Evolutionary conservation across 2,888 invertebrate genomes (phyloP).

Genomic region (Punctoribates punctum): DNA sequence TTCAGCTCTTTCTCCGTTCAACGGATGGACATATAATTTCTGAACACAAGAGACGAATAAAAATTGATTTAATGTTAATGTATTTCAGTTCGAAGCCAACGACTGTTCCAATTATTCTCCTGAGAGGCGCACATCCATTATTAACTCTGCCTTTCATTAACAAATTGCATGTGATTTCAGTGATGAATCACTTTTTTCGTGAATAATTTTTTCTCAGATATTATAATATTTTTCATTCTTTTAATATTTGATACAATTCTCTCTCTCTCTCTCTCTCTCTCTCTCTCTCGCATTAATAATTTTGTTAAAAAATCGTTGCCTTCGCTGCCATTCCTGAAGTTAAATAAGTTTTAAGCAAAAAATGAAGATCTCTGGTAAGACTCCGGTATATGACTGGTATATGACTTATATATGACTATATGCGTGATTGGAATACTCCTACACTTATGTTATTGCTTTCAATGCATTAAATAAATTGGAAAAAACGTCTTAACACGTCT

Average conservation of each 20-base stretch:
- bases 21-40: slow-evolving; percentile 2
- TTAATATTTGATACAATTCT: too few species aligned
- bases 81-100: not conserved
- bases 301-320: too few species aligned
- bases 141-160: slow-evolving; percentile 9
- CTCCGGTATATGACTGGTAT: not conserved
- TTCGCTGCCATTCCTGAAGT: too few species aligned
- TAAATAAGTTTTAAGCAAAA: too few species aligned
- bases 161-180: slow-evolving; percentile 26
- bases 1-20: not conserved
- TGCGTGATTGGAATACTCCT: slow-evolving; percentile 28
- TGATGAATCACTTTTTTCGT: not conserved
- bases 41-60: not conserved
- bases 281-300: too few species aligned
- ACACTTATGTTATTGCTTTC: not conserved
- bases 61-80: not conserved
- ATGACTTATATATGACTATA: not conserved
- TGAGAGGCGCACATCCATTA: not conserved
- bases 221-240: too few species aligned
- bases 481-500: not conserved
- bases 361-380: too few species aligned
- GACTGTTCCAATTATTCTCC: not conserved
- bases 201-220: too few species aligned
- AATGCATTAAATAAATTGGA: slow-evolving; percentile 24
- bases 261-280: too few species aligned